phyloP scores from a whole-genome alignment of 2,113 vertebrate species.

The Triplophysa rosa region DNA sequence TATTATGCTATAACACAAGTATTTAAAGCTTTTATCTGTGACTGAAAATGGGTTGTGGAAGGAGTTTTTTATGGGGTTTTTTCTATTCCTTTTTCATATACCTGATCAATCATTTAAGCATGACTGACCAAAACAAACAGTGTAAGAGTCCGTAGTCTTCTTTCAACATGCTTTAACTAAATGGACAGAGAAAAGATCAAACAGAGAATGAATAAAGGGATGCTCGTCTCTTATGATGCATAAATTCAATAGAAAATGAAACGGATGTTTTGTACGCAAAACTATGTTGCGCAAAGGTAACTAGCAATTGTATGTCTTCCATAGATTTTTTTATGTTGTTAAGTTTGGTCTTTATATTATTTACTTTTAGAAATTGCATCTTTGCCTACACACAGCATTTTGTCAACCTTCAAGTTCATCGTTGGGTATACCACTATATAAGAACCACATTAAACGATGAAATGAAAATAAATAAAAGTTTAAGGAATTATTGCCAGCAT shows the following conservation, averaged over 20 bases:
- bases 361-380: neutral
- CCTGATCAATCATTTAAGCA: constrained; percentile 44
- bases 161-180: constrained; percentile 22
- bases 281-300: too few relatives aligned
- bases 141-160: constrained; percentile 32
- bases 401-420: neutral
- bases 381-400: neutral
- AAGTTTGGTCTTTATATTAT: neutral
- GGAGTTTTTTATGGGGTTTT: neutral
- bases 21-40: constrained; percentile 17
- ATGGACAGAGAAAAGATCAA: constrained; percentile 39
- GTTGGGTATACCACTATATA: neutral
- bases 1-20: constrained; percentile 21
- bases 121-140: constrained; percentile 53
- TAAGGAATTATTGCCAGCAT: neutral
- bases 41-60: neutral
- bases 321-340: neutral
- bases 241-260: too few relatives aligned
- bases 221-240: neutral
- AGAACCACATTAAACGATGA: neutral
- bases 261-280: too few relatives aligned
- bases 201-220: constrained; percentile 18
- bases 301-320: too few relatives aligned
- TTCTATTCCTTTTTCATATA: constrained; percentile 4
- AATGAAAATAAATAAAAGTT: neutral